Evolutionary conservation across 2,888 invertebrate genomes (phyloP).

Genomic region (Lepidocyrtoides sp.): DNA sequence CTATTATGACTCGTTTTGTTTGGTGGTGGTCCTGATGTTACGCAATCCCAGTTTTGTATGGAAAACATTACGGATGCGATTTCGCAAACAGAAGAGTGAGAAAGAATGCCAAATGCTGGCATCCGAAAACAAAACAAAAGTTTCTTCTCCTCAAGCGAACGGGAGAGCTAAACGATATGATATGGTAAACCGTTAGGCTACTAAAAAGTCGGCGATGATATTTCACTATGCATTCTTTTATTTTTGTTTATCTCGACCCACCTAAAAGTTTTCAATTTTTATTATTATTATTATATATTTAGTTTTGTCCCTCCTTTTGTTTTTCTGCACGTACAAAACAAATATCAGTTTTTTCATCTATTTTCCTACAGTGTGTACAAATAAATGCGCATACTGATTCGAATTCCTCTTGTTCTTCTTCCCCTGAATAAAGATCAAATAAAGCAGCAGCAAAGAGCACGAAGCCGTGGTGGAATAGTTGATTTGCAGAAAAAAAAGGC

Average conservation of each 20-base stretch:
- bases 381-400: conserved; percentile 64
- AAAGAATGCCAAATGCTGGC: neutral
- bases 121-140: neutral
- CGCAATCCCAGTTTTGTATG: neutral
- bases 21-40: neutral
- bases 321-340: conserved; percentile 7
- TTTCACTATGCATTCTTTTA: neutral
- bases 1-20: no score
- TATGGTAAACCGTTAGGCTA: neutral
- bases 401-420: conserved; percentile 6
- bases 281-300: neutral
- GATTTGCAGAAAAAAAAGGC: neutral
- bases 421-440: conserved; percentile 69
- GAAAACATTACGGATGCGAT: neutral
- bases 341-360: conserved; percentile 18
- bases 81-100: neutral
- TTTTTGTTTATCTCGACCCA: neutral
- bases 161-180: neutral
- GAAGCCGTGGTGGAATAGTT: neutral
- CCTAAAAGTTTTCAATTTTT: neutral
- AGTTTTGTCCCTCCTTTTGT: neutral
- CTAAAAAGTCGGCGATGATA: neutral
- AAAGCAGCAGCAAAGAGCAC: conserved; percentile 23
- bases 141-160: neutral
- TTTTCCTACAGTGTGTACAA: conserved; percentile 21